Evolutionary conservation across 2,888 invertebrate species (phyloP).

Genomic region (Glaucopsyche alexis): DNA sequence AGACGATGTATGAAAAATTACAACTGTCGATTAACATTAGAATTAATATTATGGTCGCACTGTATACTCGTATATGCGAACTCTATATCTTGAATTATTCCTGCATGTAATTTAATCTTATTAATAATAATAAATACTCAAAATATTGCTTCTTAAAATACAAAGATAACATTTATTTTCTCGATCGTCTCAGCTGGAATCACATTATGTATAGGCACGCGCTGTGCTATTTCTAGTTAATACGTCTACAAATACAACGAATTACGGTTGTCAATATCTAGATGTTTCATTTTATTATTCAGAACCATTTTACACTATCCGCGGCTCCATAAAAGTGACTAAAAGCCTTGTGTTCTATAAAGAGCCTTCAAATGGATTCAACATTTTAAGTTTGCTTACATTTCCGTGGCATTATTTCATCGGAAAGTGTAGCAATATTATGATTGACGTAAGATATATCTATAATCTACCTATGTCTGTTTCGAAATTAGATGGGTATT

Average conservation of each 20-base stretch:
- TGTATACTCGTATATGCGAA: no score
- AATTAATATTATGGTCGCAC: no score
- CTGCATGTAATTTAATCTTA: no score
- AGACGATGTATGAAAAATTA: no score
- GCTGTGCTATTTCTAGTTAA: not conserved
- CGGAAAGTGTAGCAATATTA: not conserved
- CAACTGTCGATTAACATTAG: no score
- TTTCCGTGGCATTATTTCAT: constrained; percentile 23
- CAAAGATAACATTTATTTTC: not conserved
- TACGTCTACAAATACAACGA: not conserved
- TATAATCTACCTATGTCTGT: not conserved
- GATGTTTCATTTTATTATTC: constrained; percentile 11
- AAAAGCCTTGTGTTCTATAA: constrained; percentile 21
- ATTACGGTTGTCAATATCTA: not conserved
- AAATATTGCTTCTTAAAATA: not conserved
- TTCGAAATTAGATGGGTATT: not conserved
- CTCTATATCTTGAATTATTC: no score
- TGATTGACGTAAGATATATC: not conserved
- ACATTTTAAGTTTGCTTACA: constrained; percentile 15
- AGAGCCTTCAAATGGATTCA: constrained; percentile 24
- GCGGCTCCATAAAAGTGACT: constrained; percentile 7
- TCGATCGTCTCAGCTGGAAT: not conserved
- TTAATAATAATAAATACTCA: not conserved
- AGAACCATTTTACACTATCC: not conserved
- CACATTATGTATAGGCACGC: not conserved